Evolutionary conservation across 2,113 vertebrate species (phyloP).

Genomic region (Eubucco bourcierii): DNA sequence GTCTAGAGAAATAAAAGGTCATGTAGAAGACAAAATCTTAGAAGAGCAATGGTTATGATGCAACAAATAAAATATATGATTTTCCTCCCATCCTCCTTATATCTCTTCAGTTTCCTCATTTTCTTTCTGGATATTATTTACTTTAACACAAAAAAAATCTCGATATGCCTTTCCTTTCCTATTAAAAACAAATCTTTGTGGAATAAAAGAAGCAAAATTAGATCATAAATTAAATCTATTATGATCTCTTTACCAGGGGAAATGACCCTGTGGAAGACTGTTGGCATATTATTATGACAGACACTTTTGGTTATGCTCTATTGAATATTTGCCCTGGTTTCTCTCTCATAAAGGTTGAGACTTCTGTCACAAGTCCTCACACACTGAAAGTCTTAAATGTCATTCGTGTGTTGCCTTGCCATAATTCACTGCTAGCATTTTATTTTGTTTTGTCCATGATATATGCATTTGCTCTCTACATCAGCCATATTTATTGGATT

Average conservation of each 20-base stretch:
- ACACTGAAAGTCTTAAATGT: neutral
- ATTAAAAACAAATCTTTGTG: neutral
- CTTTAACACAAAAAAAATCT: neutral
- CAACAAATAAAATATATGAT: neutral
- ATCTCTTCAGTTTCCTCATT: neutral
- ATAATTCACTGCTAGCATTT: neutral
- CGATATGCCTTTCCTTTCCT: neutral
- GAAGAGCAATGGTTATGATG: neutral
- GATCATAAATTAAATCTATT: neutral
- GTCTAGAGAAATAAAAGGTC: neutral
- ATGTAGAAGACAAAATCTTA: neutral
- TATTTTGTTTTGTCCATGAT: slow-evolving; percentile 15
- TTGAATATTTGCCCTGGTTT: neutral
- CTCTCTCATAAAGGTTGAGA: neutral
- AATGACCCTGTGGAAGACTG: neutral
- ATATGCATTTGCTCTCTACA: neutral
- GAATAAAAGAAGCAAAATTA: neutral
- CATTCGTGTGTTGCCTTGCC: neutral
- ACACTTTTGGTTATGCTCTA: neutral
- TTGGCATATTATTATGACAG: neutral
- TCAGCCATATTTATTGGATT: neutral
- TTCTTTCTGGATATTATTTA: neutral
- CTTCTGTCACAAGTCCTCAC: neutral
- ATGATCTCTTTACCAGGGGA: neutral
- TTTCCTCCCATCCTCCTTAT: neutral